A percentile compares a stretch with the other conserved stretches of the same genome.
Evolutionary conservation across 2,888 invertebrate genomes (phyloP).

Genomic region (Cantharis nigra): DNA sequence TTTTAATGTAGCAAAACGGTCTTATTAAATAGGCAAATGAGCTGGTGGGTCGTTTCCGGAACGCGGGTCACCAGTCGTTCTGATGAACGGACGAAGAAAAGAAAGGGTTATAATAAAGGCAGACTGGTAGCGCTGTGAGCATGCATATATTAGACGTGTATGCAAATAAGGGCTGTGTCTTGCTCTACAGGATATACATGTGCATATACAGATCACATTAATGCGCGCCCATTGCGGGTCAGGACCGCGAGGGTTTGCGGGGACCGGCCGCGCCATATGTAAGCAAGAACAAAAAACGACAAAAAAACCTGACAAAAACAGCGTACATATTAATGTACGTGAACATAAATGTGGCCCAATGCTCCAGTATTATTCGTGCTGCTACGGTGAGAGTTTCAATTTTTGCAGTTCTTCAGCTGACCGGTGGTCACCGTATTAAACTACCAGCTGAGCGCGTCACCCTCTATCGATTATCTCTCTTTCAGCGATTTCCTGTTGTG

Average conservation of each 20-base stretch:
- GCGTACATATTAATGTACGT: constrained; percentile 31
- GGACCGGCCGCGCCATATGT: constrained; percentile 34
- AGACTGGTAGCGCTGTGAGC: constrained; percentile 44
- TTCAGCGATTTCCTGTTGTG: constrained; percentile 38
- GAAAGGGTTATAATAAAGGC: constrained; percentile 38
- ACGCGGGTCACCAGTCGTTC: constrained; percentile 41
- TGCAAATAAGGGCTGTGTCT: constrained; percentile 48
- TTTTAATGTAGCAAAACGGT: constrained; percentile 47
- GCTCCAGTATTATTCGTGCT: constrained; percentile 33
- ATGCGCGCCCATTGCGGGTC: constrained; percentile 42
- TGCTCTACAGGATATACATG: constrained; percentile 44
- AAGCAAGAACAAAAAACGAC: constrained; percentile 42
- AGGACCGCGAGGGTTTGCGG: constrained; percentile 24
- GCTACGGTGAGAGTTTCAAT: constrained; percentile 30
- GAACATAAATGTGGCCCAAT: constrained; percentile 25
- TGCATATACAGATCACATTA: constrained; percentile 39
- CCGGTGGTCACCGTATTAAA: constrained; percentile 36
- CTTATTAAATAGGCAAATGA: constrained; percentile 50
- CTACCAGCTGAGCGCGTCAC: constrained; percentile 35
- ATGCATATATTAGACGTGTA: constrained; percentile 49
- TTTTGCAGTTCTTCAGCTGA: constrained; percentile 35
- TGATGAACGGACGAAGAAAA: constrained; percentile 42
- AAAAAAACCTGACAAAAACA: constrained; percentile 49
- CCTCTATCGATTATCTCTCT: constrained; percentile 37
- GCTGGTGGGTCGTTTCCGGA: constrained; percentile 43